Percentiles rank a stretch among this genome's conserved stretches.
These are phyloP conservation scores for Cryptus armator DNA, from an alignment of 2,888 invertebrate species.

Conservation along the genomic window DNA sequence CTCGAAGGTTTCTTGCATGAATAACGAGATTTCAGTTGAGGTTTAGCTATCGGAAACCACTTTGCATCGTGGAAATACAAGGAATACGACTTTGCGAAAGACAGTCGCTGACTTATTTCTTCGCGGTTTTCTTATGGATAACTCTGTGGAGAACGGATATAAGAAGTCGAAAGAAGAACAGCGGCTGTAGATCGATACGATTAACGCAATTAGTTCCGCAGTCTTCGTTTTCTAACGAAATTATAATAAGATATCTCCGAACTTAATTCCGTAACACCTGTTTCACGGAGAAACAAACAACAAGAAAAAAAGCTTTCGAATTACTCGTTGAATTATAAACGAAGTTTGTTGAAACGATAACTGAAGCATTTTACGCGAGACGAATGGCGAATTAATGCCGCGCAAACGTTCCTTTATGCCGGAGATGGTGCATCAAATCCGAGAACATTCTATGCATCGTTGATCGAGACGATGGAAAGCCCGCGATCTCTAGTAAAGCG, in stretches of 20 bases:
- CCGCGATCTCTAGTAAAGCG: constrained; percentile 10
- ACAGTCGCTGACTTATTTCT: not conserved
- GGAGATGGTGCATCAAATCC: not conserved
- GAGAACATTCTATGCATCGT: constrained; percentile 15
- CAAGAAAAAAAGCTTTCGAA: not conserved
- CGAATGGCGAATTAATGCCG: not conserved
- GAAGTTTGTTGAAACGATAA: not conserved
- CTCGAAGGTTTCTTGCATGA: not conserved
- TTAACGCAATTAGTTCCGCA: constrained; percentile 14
- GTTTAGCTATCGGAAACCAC: constrained; percentile 36
- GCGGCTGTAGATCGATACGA: constrained; percentile 9
- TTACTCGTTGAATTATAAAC: not conserved
- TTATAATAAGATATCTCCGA: constrained; percentile 8
- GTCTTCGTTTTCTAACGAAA: constrained; percentile 7
- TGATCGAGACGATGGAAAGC: constrained; percentile 3
- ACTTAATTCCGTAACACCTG: not conserved
- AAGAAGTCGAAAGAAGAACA: not conserved
- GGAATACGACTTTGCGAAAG: not conserved
- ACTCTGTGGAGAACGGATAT: not conserved
- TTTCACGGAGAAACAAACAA: not conserved
- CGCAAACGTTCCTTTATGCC: not conserved
- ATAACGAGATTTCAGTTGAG: constrained; percentile 26
- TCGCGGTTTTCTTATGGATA: not conserved
- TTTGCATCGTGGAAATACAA: constrained; percentile 28
- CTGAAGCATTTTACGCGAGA: not conserved